These are phyloP conservation scores for Myzus persicae DNA, from an alignment of 1,140 invertebrate genomes.

Conservation along the genomic window DNA sequence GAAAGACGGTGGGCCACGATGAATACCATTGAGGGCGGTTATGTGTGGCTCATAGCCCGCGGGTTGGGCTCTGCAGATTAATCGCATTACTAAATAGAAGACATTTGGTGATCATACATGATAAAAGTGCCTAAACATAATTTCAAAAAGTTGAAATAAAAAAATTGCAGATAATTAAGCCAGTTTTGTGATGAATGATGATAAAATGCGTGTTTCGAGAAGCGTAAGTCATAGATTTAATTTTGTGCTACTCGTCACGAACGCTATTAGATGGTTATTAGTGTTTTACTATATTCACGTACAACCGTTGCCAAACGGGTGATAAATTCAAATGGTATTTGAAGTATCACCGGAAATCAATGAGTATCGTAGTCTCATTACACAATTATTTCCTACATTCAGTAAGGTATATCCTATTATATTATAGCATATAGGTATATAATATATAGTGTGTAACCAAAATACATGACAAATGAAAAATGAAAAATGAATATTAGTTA, in stretches of 20 bases:
- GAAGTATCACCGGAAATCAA: neutral
- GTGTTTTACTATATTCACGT: neutral
- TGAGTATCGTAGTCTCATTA: neutral
- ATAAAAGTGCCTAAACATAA: neutral
- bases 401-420: neutral
- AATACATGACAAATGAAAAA: no score
- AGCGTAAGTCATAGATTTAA: neutral
- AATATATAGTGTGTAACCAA: neutral
- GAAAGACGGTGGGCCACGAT: neutral
- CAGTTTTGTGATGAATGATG: neutral
- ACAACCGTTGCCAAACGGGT: neutral
- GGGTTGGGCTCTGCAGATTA: neutral
- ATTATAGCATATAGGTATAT: neutral
- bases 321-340: neutral
- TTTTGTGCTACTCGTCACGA: neutral
- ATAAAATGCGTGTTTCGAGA: neutral
- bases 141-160: neutral
- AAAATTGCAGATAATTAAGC: neutral
- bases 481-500: no score
- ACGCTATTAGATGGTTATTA: neutral
- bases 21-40: fast-evolving
- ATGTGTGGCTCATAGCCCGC: no score
- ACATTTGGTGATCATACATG: neutral
- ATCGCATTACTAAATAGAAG: neutral
- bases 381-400: neutral